These are phyloP conservation scores for Ailuropoda melanoleuca DNA, from an alignment of 2,113 vertebrate genomes.

Conservation along the genomic window DNA sequence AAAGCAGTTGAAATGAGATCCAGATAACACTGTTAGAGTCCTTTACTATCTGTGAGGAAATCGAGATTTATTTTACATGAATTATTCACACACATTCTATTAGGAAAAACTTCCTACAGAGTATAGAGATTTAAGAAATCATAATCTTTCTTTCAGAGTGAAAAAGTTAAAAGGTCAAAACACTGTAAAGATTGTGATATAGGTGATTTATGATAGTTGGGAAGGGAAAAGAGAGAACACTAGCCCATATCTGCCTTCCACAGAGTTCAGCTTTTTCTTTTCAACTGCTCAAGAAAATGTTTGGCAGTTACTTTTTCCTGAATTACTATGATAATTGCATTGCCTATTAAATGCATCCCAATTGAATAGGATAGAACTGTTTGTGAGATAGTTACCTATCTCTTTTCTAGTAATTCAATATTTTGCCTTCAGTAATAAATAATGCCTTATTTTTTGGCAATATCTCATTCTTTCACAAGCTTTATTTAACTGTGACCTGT, in stretches of 20 bases:
- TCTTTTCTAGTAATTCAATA: neutral
- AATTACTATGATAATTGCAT: conserved; percentile 6
- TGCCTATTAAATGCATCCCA: neutral
- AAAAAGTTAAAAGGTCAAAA: conserved; percentile 4
- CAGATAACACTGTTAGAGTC: neutral
- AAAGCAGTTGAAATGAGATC: conserved; percentile 35
- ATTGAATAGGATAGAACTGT: neutral
- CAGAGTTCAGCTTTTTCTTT: neutral
- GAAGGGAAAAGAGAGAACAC: neutral
- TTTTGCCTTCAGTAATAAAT: neutral
- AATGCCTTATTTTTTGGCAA: neutral
- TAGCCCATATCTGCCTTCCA: neutral
- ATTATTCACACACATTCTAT: neutral
- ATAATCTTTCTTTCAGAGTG: neutral
- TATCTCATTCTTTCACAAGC: neutral
- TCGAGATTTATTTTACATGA: neutral
- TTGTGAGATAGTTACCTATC: neutral
- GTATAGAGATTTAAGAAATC: neutral
- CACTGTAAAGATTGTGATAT: neutral
- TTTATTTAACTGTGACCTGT: neutral
- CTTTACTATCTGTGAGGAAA: neutral
- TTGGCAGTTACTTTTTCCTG: neutral
- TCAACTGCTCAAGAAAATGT: neutral
- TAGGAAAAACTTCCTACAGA: neutral
- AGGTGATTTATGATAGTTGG: neutral